Base-by-base conservation (phyloP, 1,140 invertebrate species). In the Sarcophaga bullata region DNA sequence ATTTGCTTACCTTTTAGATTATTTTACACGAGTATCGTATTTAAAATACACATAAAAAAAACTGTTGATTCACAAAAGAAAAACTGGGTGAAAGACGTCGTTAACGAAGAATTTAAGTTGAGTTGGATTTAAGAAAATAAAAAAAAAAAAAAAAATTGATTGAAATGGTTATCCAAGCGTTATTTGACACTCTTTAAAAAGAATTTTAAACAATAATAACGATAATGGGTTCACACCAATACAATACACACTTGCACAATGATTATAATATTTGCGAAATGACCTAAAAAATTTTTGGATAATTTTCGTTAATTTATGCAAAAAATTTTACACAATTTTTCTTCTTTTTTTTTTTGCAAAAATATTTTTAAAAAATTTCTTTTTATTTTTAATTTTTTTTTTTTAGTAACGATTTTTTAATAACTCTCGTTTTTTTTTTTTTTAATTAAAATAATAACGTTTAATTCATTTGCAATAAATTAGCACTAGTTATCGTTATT, bases 21-120 rank as follows among this genome's bases (percentile, higher is more conserved):
- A 68, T 68, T 68, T 68, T 68, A 68, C 62, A 19, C 6, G n/a
- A 68, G 62, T 68, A n/a, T 68, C 62, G 62, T 68, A 68, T 68
- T 25, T 15, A 25, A 25, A 68, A 68, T 37, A 37, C 25, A 37
- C 25, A 37, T n/a, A n/a, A n/a, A n/a, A n/a, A n/a, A 37, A 37
- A 37, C 25, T 37, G 25, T 37, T 37, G 25, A 37, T 37, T 37
- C 25, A 37, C 25, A 37, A 37, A 37, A 37, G 1, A 37, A 37
- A 37, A 37, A 37, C 25, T 37, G 25, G 25, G 25, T 37, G 25
- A 37, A 37, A 37, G 25, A 37, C 25, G 25, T 37, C 25, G 25
- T 37, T 37, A 37, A 37, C 25, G 25, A 37, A 37, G 25, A 37
- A 37, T 37, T 37, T 37, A 37, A 37, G 25, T n/a, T 15, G 13